Conservation (phyloP, 2,113 vertebrate species). For the Numenius arquata region DNA sequence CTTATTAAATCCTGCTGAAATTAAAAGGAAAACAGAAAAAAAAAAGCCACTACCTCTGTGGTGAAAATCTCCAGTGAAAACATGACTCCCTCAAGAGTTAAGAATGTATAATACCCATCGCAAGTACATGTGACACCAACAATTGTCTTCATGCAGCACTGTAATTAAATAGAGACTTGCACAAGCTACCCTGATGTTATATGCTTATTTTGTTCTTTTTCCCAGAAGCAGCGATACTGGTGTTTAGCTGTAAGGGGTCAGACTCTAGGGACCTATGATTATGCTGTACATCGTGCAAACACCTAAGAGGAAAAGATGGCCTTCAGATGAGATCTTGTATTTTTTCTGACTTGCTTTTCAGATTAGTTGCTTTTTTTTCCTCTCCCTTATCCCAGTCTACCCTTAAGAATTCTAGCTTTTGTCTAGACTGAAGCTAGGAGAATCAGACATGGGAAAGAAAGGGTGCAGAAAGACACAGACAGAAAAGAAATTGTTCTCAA, state of each 20-base stretch:
- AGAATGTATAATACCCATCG: constrained; percentile 21
- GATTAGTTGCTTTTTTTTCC: not conserved
- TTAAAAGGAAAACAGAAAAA: not conserved
- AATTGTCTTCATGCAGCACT: constrained; percentile 32
- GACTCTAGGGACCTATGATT: not conserved
- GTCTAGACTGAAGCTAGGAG: not conserved
- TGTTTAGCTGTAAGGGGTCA: not conserved
- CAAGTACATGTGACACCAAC: not conserved
- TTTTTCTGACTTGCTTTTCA: not conserved
- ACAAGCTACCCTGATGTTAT: not conserved
- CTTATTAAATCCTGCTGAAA: constrained; percentile 12
- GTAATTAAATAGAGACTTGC: constrained; percentile 53
- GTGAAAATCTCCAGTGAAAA: not conserved
- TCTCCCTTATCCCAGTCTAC: not conserved
- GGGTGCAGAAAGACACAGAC: not conserved
- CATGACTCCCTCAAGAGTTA: not conserved
- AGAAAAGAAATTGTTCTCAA: not conserved
- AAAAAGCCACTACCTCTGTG: constrained; percentile 8
- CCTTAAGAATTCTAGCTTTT: not conserved
- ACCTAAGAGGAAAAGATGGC: not conserved
- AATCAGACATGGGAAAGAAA: not conserved
- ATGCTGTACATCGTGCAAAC: rapidly evolving
- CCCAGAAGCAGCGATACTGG: not conserved
- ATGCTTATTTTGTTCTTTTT: not conserved
- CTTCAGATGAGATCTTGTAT: not conserved